These are phyloP conservation scores for Neomorphus geoffroyi DNA, from an alignment of 2,797 vertebrate species.

Conservation along the genomic window DNA sequence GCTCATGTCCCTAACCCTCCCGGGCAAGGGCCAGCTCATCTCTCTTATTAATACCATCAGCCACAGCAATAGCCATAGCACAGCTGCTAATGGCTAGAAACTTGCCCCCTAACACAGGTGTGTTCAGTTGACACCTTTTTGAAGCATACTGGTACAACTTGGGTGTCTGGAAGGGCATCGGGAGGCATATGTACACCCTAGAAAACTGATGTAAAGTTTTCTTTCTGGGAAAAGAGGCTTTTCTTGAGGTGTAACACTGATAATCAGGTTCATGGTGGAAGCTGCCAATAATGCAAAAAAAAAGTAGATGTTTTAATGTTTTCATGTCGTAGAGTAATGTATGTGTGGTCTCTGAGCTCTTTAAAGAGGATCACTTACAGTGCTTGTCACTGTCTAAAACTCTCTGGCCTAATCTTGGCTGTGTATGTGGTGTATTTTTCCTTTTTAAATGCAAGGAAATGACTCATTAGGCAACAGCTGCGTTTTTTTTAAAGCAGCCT, in stretches of 20 bases:
- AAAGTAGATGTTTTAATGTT: neutral
- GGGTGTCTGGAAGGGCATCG: neutral
- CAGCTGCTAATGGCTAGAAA: neutral
- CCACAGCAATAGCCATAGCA: accelerated
- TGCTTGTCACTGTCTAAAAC: neutral
- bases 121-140: neutral
- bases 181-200: neutral
- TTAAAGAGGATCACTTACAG: neutral
- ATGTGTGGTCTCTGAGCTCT: conserved; percentile 2
- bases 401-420: neutral
- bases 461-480: neutral
- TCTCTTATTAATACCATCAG: neutral
- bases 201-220: neutral
- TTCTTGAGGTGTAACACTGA: neutral
- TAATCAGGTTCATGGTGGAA: neutral
- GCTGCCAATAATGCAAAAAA: neutral
- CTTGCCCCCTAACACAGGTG: neutral
- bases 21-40: neutral
- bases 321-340: neutral
- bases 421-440: neutral
- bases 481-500: neutral
- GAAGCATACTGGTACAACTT: accelerated
- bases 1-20: neutral
- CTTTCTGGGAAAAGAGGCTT: neutral
- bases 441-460: conserved; percentile 30